These are phyloP conservation scores for Anguilla pacifica DNA, from an alignment of 2,797 vertebrate species.

Conservation along the genomic window DNA sequence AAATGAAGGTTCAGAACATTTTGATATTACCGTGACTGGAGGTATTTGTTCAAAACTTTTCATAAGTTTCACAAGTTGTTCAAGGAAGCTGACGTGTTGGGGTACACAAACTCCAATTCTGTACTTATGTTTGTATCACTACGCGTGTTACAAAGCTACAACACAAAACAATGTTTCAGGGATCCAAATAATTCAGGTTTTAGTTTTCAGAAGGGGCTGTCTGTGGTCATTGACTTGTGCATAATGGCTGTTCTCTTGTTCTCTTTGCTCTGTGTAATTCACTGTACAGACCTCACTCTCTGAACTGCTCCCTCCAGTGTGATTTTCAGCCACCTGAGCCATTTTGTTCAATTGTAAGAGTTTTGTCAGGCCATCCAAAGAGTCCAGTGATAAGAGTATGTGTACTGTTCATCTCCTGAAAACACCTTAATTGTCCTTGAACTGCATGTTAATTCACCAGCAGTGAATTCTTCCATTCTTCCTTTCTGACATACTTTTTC, in stretches of 20 bases:
- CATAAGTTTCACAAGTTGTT: conserved; percentile 1
- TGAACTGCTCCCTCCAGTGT: neutral
- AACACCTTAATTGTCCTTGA: neutral
- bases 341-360: neutral
- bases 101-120: neutral
- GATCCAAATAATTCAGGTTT: conserved; percentile 26
- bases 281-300: neutral
- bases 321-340: neutral
- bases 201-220: neutral
- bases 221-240: neutral
- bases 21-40: conserved; percentile 3
- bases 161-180: conserved; percentile 19
- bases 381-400: neutral
- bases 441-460: conserved; percentile 1
- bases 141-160: neutral
- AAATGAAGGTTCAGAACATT: conserved; percentile 25
- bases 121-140: neutral
- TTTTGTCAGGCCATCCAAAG: neutral
- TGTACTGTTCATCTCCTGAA: neutral
- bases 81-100: neutral
- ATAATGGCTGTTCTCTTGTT: neutral
- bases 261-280: neutral
- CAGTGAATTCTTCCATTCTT: neutral
- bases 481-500: neutral
- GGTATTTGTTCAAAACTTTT: conserved; percentile 14